Conservation (phyloP, 2,797 vertebrate genomes). For the Anolis apletophallus region DNA sequence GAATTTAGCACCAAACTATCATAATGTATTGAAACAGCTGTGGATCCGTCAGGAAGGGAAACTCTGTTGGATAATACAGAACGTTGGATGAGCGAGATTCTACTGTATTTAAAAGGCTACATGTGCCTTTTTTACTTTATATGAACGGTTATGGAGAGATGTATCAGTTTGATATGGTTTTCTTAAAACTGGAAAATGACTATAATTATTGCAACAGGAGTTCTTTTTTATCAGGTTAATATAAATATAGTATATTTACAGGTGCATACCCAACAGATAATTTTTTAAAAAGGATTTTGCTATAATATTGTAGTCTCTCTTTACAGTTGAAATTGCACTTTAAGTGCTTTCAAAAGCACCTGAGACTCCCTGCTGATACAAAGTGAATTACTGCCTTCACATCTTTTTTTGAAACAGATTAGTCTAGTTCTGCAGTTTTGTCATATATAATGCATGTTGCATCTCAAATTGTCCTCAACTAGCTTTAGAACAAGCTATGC, state of each 20-base stretch:
- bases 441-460: background rate
- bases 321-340: background rate
- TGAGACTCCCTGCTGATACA: background rate
- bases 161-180: constrained; percentile 4
- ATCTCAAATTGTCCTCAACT: background rate
- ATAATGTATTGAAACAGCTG: too few species aligned
- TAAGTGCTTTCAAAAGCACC: background rate
- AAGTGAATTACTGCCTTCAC: background rate
- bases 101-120: too few species aligned
- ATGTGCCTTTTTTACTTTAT: background rate
- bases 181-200: background rate
- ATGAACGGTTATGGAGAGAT: background rate
- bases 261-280: background rate
- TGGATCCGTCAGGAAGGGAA: too few species aligned
- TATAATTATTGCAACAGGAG: background rate
- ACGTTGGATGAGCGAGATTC: too few species aligned
- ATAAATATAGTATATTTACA: background rate
- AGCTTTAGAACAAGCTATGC: background rate
- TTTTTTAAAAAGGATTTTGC: background rate
- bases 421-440: background rate
- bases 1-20: too few species aligned
- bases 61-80: too few species aligned
- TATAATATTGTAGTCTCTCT: background rate
- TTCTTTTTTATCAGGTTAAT: background rate
- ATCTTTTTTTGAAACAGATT: constrained; percentile 1